A percentile compares a stretch with the other conserved stretches of the same genome.
phyloP scores from a whole-genome alignment of 2,888 invertebrate species.

The Erebia aethiops region DNA sequence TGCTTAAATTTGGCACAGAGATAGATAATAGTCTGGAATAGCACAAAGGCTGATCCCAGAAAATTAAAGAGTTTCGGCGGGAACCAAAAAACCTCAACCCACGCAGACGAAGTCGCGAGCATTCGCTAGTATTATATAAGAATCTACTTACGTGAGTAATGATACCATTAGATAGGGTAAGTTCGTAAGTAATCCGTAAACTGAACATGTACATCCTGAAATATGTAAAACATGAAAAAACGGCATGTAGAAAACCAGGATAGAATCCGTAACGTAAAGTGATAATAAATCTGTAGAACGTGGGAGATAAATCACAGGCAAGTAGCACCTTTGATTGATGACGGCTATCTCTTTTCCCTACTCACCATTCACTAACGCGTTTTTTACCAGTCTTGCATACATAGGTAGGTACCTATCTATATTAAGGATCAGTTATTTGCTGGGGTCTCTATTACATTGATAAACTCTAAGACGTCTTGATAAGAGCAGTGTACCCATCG shows the following conservation, averaged over 20 bases:
- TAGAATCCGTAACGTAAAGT: slow-evolving; percentile 15
- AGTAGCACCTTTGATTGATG: slow-evolving; percentile 36
- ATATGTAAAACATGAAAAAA: slow-evolving; percentile 6
- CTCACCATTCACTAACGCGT: slow-evolving; percentile 15
- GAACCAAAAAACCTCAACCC: no score
- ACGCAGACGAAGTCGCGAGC: no score
- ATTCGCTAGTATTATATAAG: no score
- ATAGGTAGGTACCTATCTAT: background rate
- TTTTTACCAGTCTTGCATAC: slow-evolving; percentile 8
- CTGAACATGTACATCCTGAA: background rate
- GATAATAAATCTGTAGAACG: slow-evolving; percentile 26
- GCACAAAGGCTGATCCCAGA: no score
- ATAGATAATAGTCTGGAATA: no score
- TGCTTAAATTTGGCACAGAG: no score
- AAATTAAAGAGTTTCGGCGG: no score
- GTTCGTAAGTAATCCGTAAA: background rate
- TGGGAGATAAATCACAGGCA: slow-evolving; percentile 32
- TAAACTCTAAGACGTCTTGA: background rate
- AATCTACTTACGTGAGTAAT: no score
- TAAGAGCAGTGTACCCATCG: background rate
- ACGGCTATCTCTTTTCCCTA: slow-evolving; percentile 19
- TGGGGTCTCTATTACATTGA: background rate
- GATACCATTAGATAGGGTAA: no score
- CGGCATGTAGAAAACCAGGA: background rate
- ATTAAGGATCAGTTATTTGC: background rate